Evolutionary conservation across 2,888 invertebrate genomes (phyloP).

Genomic region (Herminia tarsipennalis): DNA sequence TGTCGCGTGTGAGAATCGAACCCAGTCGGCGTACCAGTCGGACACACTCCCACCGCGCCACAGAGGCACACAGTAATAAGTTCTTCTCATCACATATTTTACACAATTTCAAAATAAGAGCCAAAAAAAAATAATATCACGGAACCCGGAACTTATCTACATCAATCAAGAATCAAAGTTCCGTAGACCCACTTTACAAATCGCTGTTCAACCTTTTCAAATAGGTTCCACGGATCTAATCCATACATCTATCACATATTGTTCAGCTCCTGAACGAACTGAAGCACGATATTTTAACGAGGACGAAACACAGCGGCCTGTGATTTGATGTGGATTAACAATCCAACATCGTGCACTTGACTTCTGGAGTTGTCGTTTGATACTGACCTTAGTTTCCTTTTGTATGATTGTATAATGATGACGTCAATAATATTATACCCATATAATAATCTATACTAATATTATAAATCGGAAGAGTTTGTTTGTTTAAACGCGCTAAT

Average conservation of each 20-base stretch:
- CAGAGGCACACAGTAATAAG: too few relatives aligned
- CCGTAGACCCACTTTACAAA: too few relatives aligned
- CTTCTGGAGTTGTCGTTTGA: conserved; percentile 36
- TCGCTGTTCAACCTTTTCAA: background rate
- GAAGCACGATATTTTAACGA: conserved; percentile 61
- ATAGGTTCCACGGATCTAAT: background rate
- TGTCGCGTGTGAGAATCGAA: too few relatives aligned
- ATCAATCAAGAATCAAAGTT: too few relatives aligned
- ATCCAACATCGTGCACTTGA: conserved; percentile 38
- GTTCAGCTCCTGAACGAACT: conserved; percentile 35
- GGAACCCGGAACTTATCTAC: too few relatives aligned
- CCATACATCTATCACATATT: conserved; percentile 3
- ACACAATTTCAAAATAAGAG: too few relatives aligned
- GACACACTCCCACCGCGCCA: too few relatives aligned
- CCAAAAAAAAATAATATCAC: too few relatives aligned
- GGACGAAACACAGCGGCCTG: conserved; percentile 48
- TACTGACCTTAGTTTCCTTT: conserved; percentile 31
- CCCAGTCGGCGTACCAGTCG: too few relatives aligned
- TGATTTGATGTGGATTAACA: conserved; percentile 46
- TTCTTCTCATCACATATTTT: too few relatives aligned
- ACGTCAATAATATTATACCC: background rate
- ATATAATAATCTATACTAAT: background rate
- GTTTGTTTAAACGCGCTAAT: too few relatives aligned
- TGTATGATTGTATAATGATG: background rate
- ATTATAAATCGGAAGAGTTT: too few relatives aligned